phyloP scores from a whole-genome alignment of 2,797 vertebrate genomes.

The Caiman crocodilus region DNA sequence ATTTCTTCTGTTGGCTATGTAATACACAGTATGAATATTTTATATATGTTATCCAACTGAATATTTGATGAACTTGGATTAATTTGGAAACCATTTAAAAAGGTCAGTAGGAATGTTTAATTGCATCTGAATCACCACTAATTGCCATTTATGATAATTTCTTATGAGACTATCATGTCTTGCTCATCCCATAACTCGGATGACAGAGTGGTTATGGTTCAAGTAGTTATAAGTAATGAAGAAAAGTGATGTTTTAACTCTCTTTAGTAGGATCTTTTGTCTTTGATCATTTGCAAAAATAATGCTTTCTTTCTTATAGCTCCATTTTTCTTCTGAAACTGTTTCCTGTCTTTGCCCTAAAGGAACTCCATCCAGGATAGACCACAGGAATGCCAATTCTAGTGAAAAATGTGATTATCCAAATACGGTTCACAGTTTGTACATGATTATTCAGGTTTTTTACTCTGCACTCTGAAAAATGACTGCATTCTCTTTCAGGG shows the following conservation, averaged over 20 bases:
- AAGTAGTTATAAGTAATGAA: background rate
- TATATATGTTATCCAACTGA: background rate
- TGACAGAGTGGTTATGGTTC: background rate
- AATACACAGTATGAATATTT: background rate
- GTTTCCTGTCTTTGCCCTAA: background rate
- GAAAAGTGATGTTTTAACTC: conserved; percentile 6
- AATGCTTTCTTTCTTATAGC: background rate
- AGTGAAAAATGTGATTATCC: conserved; percentile 60
- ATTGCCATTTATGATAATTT: background rate
- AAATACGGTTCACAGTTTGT: conserved; percentile 36
- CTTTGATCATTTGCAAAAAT: background rate
- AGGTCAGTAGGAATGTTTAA: background rate
- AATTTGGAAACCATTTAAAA: background rate
- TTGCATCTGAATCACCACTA: background rate
- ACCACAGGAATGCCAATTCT: conserved; percentile 20
- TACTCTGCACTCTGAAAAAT: conserved; percentile 30
- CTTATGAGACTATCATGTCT: background rate
- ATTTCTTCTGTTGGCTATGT: background rate
- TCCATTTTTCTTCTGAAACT: background rate
- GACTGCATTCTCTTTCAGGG: conserved; percentile 36
- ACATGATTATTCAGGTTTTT: conserved; percentile 35
- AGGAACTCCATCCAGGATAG: background rate
- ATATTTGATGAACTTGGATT: background rate
- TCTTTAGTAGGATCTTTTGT: background rate
- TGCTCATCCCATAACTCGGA: background rate